Conservation (phyloP, 1,140 invertebrate species). For the Dendrolimus kikuchii region DNA sequence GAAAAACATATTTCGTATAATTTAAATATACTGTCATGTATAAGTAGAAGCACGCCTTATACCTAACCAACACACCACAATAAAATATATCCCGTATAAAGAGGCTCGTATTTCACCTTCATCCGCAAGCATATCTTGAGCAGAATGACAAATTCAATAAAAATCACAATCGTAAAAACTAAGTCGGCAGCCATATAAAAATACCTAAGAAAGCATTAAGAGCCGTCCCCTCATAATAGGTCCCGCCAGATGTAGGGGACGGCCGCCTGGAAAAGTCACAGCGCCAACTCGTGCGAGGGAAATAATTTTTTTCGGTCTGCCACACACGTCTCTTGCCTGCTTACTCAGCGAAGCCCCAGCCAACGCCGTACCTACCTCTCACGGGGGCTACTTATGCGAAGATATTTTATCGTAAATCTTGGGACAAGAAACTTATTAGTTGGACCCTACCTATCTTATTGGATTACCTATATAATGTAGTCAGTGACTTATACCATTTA, state of each 20-base stretch:
- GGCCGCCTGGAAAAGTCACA: slow-evolving; percentile 65
- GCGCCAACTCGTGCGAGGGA: slow-evolving; percentile 59
- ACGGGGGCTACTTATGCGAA: slow-evolving; percentile 31
- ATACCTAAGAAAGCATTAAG: slow-evolving; percentile 68
- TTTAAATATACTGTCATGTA: no score
- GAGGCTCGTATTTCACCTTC: slow-evolving; percentile 62
- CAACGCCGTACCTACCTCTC: slow-evolving; percentile 31
- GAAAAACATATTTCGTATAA: no score
- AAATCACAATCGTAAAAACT: slow-evolving; percentile 69
- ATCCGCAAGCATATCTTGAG: slow-evolving; percentile 38
- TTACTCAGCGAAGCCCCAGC: slow-evolving; percentile 52
- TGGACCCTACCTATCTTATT: background rate
- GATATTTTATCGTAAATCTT: slow-evolving; percentile 25
- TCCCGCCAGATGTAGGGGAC: slow-evolving; percentile 66
- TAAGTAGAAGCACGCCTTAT: slow-evolving; percentile 34
- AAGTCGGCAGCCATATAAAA: slow-evolving; percentile 63
- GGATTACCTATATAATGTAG: no score
- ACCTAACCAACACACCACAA: slow-evolving; percentile 40
- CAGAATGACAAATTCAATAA: slow-evolving; percentile 58
- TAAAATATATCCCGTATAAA: slow-evolving; percentile 61
- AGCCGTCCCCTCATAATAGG: slow-evolving; percentile 67
- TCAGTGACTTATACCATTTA: background rate
- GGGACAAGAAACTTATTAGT: slow-evolving; percentile 5
- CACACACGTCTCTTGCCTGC: slow-evolving; percentile 64
- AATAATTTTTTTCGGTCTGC: slow-evolving; percentile 71